These are phyloP conservation scores for Ramphastos sulfuratus DNA, from an alignment of 2,113 vertebrate species.

Conservation along the genomic window DNA sequence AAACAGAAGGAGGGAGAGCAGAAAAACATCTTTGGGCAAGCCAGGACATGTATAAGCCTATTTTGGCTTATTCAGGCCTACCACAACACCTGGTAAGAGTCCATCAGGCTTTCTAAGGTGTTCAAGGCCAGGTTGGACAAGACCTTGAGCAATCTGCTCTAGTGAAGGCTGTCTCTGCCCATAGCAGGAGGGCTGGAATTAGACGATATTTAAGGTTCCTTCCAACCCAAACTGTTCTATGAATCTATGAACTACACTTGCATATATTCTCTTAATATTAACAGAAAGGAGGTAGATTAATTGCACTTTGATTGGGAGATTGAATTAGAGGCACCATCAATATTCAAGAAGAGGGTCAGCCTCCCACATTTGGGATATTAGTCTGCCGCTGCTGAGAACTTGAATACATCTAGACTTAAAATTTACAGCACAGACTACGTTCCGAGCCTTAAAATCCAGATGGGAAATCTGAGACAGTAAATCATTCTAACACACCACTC, in stretches of 20 bases:
- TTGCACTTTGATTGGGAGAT: neutral
- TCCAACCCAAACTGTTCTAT: no score
- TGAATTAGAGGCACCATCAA: neutral
- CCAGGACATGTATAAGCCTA: no score
- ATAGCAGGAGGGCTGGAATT: no score
- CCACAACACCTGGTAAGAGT: neutral
- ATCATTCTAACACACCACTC: constrained; percentile 62
- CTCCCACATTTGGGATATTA: neutral
- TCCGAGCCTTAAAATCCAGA: constrained; percentile 43
- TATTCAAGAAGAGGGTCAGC: neutral
- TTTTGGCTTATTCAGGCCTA: no score
- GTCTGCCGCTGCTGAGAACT: neutral
- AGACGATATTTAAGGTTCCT: no score
- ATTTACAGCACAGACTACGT: neutral
- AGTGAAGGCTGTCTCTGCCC: no score
- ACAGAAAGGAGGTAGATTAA: neutral
- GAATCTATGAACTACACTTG: neutral
- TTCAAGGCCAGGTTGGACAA: no score
- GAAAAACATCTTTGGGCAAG: no score
- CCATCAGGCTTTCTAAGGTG: neutral
- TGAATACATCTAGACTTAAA: constrained; percentile 39
- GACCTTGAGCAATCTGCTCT: no score
- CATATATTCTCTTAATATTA: neutral
- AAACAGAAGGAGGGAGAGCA: no score
- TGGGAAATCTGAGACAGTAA: constrained; percentile 35